These are phyloP conservation scores for Drosophila stalkeri DNA, from an alignment of 2,888 invertebrate species.

Conservation along the genomic window DNA sequence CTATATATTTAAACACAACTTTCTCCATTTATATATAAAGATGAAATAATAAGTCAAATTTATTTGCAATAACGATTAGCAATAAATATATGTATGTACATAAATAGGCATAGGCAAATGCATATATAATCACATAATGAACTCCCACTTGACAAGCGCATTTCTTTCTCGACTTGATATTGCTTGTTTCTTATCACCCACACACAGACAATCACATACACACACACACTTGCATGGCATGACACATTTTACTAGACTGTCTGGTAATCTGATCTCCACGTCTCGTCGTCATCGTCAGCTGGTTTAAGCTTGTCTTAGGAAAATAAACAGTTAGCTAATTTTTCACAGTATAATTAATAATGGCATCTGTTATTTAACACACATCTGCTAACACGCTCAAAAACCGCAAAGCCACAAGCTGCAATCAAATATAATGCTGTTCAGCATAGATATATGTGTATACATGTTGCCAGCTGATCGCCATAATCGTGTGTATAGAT, in stretches of 20 bases:
- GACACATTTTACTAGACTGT: slow-evolving; percentile 7
- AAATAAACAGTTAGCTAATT: slow-evolving; percentile 24
- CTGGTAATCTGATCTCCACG: slow-evolving; percentile 33
- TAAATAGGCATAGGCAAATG: background rate
- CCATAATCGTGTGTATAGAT: slow-evolving; percentile 12
- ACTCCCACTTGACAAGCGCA: slow-evolving; percentile 18
- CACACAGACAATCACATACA: slow-evolving; percentile 12
- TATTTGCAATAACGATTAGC: background rate
- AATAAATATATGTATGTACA: background rate
- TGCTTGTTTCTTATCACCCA: slow-evolving; percentile 16
- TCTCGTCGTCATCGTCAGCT: slow-evolving; percentile 23
- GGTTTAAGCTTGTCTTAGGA: slow-evolving; percentile 1
- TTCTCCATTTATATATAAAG: background rate
- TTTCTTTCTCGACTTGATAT: slow-evolving; percentile 7
- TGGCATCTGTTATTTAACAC: slow-evolving; percentile 28
- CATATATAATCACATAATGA: background rate
- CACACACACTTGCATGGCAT: background rate
- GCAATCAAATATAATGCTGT: slow-evolving; percentile 14
- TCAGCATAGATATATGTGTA: background rate
- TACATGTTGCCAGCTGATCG: slow-evolving; percentile 30
- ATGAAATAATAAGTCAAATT: background rate
- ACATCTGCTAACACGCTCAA: no score
- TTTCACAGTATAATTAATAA: slow-evolving; percentile 20
- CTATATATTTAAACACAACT: background rate
- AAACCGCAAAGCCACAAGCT: slow-evolving; percentile 12